Evolutionary conservation across 1,140 invertebrate genomes (phyloP), one percentile per base, ranked within the genome.

Genomic region (Pogonognathellus flavescens): DNA sequence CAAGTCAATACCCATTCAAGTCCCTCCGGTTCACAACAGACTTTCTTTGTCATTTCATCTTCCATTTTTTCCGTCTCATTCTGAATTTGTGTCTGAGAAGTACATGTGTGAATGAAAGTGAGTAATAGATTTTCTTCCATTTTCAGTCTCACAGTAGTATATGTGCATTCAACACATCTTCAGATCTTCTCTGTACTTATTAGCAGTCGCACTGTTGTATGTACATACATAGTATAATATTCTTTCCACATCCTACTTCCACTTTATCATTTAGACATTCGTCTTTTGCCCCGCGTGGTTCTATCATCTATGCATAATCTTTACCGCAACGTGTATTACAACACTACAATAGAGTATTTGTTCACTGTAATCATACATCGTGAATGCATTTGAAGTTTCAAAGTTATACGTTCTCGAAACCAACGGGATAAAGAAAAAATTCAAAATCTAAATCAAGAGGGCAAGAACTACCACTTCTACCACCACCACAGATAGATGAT

Each of bases 371-470:
- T 41, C 31, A 41, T 41, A 41, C 31, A 41, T 41, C 31, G 31
- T 41, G 31, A 41, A 41, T 41, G 31, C 31, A 41, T 41, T 41
- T 41, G 31, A 41, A 41, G 31, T 41, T 41, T 41, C 31, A 41
- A 41, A 41, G 31, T 41, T 41, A 41, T 41, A 41, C 14, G 22
- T 66, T 25, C 62, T 66, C 22, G 11, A 66, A 66, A 60, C n/a
- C 70, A 76, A 49, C 70, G 70, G 70, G 49, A 41, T 41, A 16
- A 50, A 76, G 70, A 31, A 76, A 76, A 16, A 76, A 76, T n/a
- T 50, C 70, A 49, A 50, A 76, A 76, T 50, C 25, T 76, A 76
- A 76, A 66, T 66, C 70, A 76, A 31, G 70, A 76, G 25, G 70
- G 13, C 31, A 76, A 76, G 41, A 76, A 76, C 11, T 76, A 76